Evolutionary conservation across 2,888 invertebrate genomes (phyloP).

Genomic region (Julus scanicus): DNA sequence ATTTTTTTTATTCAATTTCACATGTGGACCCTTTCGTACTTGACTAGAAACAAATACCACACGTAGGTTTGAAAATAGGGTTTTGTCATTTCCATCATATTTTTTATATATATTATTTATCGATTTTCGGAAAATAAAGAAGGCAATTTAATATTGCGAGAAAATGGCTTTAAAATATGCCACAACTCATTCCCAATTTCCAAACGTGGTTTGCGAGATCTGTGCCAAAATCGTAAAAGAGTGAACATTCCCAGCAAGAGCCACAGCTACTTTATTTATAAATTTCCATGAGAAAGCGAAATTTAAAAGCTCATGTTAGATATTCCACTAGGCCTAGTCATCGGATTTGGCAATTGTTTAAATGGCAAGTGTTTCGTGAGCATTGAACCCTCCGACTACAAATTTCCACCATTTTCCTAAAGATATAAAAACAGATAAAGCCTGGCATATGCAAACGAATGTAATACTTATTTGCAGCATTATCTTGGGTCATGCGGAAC

Average conservation of each 20-base stretch:
- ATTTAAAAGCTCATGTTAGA: constrained; percentile 40
- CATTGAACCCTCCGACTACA: neutral
- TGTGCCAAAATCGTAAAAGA: constrained; percentile 30
- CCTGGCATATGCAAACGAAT: constrained; percentile 40
- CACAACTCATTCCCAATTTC: constrained; percentile 40
- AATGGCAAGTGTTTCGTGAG: constrained; percentile 17
- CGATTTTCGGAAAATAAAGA: constrained; percentile 43
- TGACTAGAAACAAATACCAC: constrained; percentile 36
- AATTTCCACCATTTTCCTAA: neutral
- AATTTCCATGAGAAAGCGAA: constrained; percentile 45
- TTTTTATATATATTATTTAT: constrained; percentile 38
- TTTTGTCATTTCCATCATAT: constrained; percentile 29
- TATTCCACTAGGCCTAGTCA: constrained; percentile 4
- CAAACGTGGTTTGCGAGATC: neutral
- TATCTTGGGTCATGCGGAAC: neutral
- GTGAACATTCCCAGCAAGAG: neutral
- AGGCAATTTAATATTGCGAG: constrained; percentile 45
- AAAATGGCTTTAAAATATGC: constrained; percentile 43
- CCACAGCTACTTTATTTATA: constrained; percentile 20
- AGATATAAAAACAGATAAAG: constrained; percentile 37
- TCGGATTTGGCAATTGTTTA: constrained; percentile 12
- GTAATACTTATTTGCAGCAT: constrained; percentile 22
- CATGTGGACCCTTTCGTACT: neutral
- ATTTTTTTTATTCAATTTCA: constrained; percentile 37
- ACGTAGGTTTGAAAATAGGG: constrained; percentile 32